Evolutionary conservation across 2,888 invertebrate species (phyloP).

Genomic region (Yponomeuta evonymella): DNA sequence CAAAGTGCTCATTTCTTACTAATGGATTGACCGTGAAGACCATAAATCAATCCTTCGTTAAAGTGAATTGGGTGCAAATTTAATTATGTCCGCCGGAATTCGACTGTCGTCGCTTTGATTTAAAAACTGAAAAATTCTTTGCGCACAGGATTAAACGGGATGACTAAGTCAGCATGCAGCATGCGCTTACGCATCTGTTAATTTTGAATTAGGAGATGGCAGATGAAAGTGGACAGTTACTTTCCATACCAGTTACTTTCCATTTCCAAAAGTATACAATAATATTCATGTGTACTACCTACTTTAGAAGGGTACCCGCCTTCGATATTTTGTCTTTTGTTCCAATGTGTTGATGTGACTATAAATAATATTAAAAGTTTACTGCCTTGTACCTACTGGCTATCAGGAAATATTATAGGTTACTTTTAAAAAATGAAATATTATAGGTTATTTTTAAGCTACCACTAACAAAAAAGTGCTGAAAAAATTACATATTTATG

Average conservation of each 20-base stretch:
- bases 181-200: slow-evolving; percentile 40
- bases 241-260: slow-evolving; percentile 25
- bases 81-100: slow-evolving; percentile 29
- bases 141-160: slow-evolving; percentile 42
- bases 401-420: no score
- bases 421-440: no score
- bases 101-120: slow-evolving; percentile 16
- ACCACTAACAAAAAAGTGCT: no score
- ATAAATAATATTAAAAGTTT: no score
- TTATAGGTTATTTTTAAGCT: no score
- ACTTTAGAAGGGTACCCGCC: no score
- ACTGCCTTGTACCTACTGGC: no score
- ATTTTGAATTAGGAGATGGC: slow-evolving; percentile 23
- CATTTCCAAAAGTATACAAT: background rate
- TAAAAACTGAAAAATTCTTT: slow-evolving; percentile 13
- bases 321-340: no score
- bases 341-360: no score
- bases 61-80: slow-evolving; percentile 40
- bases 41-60: slow-evolving; percentile 48
- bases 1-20: slow-evolving; percentile 31
- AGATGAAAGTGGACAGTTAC: slow-evolving; percentile 28
- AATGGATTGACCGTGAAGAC: slow-evolving; percentile 35
- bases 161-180: slow-evolving; percentile 35
- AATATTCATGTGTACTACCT: background rate
- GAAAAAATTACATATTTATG: no score